Evolutionary conservation across 2,888 invertebrate species (phyloP), one percentile per base, ranked within the genome.

Genomic region (Arctia plantaginis): DNA sequence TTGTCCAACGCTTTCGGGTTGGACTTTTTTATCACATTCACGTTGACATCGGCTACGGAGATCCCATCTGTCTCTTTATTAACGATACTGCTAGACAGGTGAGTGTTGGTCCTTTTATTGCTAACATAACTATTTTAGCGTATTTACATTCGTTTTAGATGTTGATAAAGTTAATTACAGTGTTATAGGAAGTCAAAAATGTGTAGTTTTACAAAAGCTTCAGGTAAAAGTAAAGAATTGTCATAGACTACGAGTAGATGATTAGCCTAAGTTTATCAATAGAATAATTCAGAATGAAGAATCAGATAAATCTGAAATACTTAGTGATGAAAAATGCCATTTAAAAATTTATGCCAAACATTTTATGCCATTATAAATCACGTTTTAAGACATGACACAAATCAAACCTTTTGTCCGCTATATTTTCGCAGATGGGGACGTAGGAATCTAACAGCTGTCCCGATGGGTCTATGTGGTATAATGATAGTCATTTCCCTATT

Each of bases 21-120:
- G 18, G 92, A 95, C 86, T 95, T 95, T 91, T 95, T 95, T 86
- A 89, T 95, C 83, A 93, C 95, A 0, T 95, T 95, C 84, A 94
- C 95, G 0, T 78, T 95, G 51, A 93, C 95, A 0, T 95, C 95
- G 0, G 95, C 93, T 0, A 95, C 95, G 1, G 95, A 95, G 85
- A 95, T 95, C 79, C 95, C 95, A 0, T 94, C 95, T 0, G 92
- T 95, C 2, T 92, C 93, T 3, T 74, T 95, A 69, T 77, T 95
- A 67, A 94, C 95, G 3, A 80, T 93, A 0, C 80, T 94, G 0
- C 85, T 95, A 20, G 95, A 95, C 75, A 93, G 89, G 95, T 95
- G 68, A 85, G 20, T 66, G 59, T 73, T 10, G 1, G 33, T n/a
- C 1, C 12, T 23, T 30, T 47, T 47, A 15, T 0, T 18, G 20